Base-by-base conservation (phyloP, 1,140 invertebrate genomes). In the Apocrypta bakeri region DNA sequence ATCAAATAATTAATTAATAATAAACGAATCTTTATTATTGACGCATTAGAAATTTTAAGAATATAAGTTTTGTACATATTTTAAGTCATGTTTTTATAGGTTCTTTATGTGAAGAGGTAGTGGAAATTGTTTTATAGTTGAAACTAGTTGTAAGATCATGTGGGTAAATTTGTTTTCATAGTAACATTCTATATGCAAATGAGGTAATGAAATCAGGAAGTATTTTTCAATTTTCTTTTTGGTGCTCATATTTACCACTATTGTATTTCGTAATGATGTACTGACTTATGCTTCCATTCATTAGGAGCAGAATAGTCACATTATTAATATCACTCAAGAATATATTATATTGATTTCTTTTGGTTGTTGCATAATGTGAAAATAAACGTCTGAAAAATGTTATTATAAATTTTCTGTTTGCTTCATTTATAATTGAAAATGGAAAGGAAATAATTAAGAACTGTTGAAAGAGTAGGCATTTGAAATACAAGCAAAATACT, bases 11-110 rank as follows among this genome's bases (percentile, higher is more conserved):
- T 68, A 64, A 64, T 83, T n/a, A 61, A 80, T 81, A 64, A 84
- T 63, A 64, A 77, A 14, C 48, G 48, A 73, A 72, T 64, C 25
- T 66, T 56, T 79, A n/a, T 77, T 73, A 78, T 63, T 37, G 8
- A 66, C 48, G 21, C 9, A 75, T 68, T 81, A 33, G 33, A 6
- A 71, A 56, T 48, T 82, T 68, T 37, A 33, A 81, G 1, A 33
- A 66, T 74, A 42, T 27, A 74, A 68, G 25, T 83, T 75, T 84
- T 84, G 81, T 85, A 86, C 66, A 85, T 84, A 86, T 84, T 84
- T 31, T 84, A 80, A 80, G 78, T 83, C 64, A 82, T 2, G 27
- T 84, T 78, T 40, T 48, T 69, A 82, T 71, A 78, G 61, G 61
- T 76, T 81, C 56, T 74, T 64, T 79, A 79, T 33, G 29, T 79